phyloP scores from a whole-genome alignment of 2,113 vertebrate species.

The Tyto alba region DNA sequence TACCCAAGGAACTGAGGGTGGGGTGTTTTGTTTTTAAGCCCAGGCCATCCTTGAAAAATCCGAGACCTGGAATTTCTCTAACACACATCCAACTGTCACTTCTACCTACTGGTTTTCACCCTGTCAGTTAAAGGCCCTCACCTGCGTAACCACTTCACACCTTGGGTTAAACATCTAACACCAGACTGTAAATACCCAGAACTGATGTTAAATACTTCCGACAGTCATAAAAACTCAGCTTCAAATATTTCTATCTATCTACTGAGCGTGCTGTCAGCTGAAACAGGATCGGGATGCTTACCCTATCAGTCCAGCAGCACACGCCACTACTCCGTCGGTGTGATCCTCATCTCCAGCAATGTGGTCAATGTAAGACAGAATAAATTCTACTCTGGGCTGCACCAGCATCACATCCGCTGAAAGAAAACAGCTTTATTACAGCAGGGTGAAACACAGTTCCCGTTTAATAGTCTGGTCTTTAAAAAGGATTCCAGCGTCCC shows the following conservation, averaged over 20 bases:
- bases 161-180: accelerated
- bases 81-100: accelerated
- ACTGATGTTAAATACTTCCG: accelerated
- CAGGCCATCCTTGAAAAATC: not conserved
- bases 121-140: not conserved
- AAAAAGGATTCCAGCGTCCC: not conserved
- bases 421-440: not conserved
- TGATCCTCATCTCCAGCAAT: slow-evolving; percentile 97
- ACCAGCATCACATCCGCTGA: slow-evolving; percentile 98
- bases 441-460: not conserved
- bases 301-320: slow-evolving; percentile 93
- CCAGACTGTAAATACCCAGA: not conserved
- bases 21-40: not conserved
- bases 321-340: slow-evolving; percentile 92
- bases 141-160: accelerated
- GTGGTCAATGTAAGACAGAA: slow-evolving; percentile 97
- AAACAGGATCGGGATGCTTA: not conserved
- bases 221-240: not conserved
- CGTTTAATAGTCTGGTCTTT: not conserved
- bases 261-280: accelerated
- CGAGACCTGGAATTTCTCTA: not conserved
- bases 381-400: slow-evolving; percentile 96
- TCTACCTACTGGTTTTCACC: not conserved
- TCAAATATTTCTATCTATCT: no score
- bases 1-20: accelerated